Base-by-base conservation (phyloP, 2,797 vertebrate species). In the Sebastiscus tertius region DNA sequence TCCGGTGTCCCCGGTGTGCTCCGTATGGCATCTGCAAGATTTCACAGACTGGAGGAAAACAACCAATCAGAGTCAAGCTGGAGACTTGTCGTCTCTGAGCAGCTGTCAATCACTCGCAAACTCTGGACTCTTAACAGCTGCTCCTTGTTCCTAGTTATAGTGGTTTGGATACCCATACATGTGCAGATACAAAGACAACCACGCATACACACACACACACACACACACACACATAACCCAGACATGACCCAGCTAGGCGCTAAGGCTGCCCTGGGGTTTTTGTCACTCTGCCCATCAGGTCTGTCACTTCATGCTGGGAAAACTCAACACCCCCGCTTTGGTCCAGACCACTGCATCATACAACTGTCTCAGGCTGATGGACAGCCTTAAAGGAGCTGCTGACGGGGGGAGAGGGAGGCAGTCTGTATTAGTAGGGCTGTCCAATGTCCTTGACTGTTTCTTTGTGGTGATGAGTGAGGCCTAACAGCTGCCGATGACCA, bases 231-330 rank as follows among this genome's bases (percentile, higher is more conserved):
- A 80, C 46, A 55, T 27, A 82, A 73, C 82, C 88, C 74, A 90
- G 88, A 93, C 86, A 20, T 74, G 85, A 92, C 90, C 91, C 90
- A 93, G 42, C 16, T 18, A 46, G 90, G 91, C 82, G 73, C 58
- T 72, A 29, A 58, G 69, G 78, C 72, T 66, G 59, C 65, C 29
- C 22, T 63, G 75, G 69, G 64, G 73, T 77, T 61, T 84, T 54
- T 73, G 86, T 90, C 90, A 86, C 82, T 88, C 89, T 79, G 39
- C 82, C 88, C 88, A 85, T 81, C 71, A 31, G 55, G 58, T 78
- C 80, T 72, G 70, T 79, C 84, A 71, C 82, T 84, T 80, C 72
- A 70, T 49, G 33, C 75, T 69, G 64, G 75, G 77, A 90, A 83
- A 87, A 85, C 63, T 86, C 79, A 75, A 84, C 79, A 87, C 69